A percentile compares a stretch with the other conserved stretches of the same genome.
phyloP scores from a whole-genome alignment of 1,140 invertebrate species.

The Frieseomelitta varia region DNA sequence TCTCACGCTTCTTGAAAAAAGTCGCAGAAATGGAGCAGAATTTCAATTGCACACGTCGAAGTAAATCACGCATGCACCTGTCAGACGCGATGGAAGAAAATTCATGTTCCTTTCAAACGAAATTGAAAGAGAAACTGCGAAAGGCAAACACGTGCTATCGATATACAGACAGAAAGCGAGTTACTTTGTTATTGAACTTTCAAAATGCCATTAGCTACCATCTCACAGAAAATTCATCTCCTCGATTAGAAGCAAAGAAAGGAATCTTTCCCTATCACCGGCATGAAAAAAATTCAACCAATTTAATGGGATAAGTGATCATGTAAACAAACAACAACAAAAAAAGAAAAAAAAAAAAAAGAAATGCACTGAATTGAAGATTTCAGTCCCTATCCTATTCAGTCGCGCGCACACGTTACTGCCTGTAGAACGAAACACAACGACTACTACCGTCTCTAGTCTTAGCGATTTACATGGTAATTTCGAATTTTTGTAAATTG shows the following conservation, averaged over 20 bases:
- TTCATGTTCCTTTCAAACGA: not conserved
- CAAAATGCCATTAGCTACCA: not conserved
- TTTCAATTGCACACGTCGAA: not conserved
- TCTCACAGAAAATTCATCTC: not conserved
- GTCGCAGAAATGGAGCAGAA: not conserved
- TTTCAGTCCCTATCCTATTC: constrained; percentile 22
- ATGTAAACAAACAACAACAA: too few relatives aligned
- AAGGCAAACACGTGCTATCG: not conserved
- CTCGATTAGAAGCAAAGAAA: not conserved
- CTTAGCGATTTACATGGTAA: constrained; percentile 62
- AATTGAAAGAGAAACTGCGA: not conserved
- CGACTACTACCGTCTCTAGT: constrained; percentile 75
- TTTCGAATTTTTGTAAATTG: constrained; percentile 63
- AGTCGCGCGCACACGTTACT: constrained; percentile 55
- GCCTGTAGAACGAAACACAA: constrained; percentile 72
- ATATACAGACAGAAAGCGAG: too few relatives aligned
- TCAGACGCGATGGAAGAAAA: not conserved
- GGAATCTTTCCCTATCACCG: constrained; percentile 10
- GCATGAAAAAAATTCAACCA: not conserved
- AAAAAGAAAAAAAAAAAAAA: not conserved
- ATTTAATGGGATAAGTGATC: too few relatives aligned
- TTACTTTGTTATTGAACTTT: not conserved
- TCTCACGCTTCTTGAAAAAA: not conserved
- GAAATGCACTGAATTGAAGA: not conserved
- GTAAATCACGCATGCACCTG: not conserved